These are phyloP conservation scores for Platypus cylindrus DNA, from an alignment of 2,888 invertebrate genomes.

Conservation along the genomic window DNA sequence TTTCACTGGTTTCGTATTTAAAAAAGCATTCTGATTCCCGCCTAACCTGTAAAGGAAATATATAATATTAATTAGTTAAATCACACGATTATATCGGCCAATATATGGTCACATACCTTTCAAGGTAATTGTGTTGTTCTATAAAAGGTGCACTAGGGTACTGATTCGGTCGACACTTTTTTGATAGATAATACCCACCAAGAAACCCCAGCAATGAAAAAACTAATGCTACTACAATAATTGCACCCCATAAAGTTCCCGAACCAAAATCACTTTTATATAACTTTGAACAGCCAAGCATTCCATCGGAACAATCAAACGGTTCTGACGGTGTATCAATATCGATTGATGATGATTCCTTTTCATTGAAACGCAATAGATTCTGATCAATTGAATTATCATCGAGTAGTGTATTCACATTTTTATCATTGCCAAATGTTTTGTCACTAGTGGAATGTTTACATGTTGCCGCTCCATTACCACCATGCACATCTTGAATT, in stretches of 20 bases:
- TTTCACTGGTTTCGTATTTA: constrained; percentile 54
- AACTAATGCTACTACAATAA: constrained; percentile 60
- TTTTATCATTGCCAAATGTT: constrained; percentile 19
- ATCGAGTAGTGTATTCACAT: constrained; percentile 28
- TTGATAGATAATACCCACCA: constrained; percentile 71
- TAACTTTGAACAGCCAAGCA: constrained; percentile 29
- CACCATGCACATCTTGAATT: constrained; percentile 60
- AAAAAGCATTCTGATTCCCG: constrained; percentile 31
- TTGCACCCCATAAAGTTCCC: constrained; percentile 67
- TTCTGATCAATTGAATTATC: constrained; percentile 17
- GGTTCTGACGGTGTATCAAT: constrained; percentile 25
- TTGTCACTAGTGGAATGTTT: constrained; percentile 17
- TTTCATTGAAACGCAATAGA: constrained; percentile 17
- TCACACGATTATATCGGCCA: background rate
- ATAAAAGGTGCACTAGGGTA: constrained; percentile 62
- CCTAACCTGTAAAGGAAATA: constrained; percentile 25
- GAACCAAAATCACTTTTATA: constrained; percentile 62
- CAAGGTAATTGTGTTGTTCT: constrained; percentile 67
- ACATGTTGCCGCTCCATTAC: constrained; percentile 50
- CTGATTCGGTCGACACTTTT: constrained; percentile 56
- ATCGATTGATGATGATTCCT: constrained; percentile 14
- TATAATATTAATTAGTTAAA: constrained; percentile 3
- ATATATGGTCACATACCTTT: constrained; percentile 39
- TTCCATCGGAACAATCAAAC: constrained; percentile 28
- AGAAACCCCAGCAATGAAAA: constrained; percentile 74